Evolutionary conservation across 2,797 vertebrate species (phyloP).

Genomic region (Brachyalestes nurse): DNA sequence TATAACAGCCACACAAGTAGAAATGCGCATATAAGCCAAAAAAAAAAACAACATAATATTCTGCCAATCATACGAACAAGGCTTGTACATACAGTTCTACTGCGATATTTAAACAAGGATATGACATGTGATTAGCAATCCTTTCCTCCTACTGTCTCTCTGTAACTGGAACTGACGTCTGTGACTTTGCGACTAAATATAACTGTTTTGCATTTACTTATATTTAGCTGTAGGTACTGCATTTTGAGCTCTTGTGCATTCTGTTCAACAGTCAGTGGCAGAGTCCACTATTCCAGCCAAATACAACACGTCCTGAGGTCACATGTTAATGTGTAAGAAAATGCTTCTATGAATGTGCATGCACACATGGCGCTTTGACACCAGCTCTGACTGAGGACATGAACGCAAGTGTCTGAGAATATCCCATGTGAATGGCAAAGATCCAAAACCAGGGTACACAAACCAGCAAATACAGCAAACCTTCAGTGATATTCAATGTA

Average conservation of each 20-base stretch:
- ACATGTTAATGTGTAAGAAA: constrained; percentile 7
- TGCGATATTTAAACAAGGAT: not conserved
- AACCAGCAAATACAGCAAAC: not conserved
- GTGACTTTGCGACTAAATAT: not conserved
- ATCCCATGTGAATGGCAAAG: not conserved
- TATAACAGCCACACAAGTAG: not conserved
- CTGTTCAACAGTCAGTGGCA: not conserved
- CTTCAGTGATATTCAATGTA: not conserved
- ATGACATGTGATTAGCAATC: not conserved
- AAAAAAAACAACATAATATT: not conserved
- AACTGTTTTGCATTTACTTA: not conserved
- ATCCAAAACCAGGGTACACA: not conserved
- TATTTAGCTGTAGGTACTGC: constrained; percentile 13
- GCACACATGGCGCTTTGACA: not conserved
- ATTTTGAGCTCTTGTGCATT: not conserved
- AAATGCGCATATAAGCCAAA: not conserved
- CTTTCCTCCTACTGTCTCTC: not conserved
- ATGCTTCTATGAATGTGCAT: not conserved
- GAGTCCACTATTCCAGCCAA: not conserved
- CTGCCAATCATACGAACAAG: not conserved
- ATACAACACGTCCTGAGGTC: not conserved
- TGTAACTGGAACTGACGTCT: not conserved
- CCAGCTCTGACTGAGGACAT: not conserved
- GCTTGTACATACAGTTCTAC: not conserved
- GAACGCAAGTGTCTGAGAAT: constrained; percentile 14